Base-by-base conservation (phyloP, 2,797 vertebrate species). In the Malurus splendens region DNA sequence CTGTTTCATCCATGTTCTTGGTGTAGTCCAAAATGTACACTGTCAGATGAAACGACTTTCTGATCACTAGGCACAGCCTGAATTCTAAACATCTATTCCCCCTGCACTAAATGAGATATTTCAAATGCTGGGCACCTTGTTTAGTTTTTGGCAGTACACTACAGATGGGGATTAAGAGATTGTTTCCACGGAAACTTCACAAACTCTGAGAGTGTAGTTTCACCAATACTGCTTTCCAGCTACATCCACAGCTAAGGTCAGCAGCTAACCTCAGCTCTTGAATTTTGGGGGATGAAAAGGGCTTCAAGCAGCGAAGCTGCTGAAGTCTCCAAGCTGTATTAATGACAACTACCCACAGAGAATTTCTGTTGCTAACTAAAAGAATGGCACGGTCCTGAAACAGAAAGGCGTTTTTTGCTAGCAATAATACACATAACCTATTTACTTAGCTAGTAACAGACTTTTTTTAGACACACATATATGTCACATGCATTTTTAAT, bases 401-500 rank as follows among this genome's bases (percentile, higher is more conserved):
- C 47, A 89, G 56, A 76, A 72, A 66, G 16, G 14, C 12, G 2
- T 22, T 70, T 55, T 90, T 83, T 76, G 75, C 64, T 64, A 45
- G 22, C 11, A 68, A 55, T 86, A 76, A 50, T 8, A 65, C 30
- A 48, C 8, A 71, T 38, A 75, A 57, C n/a, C 18, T 72, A 85
- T 66, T 85, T 39, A 42, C 38, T 82, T 71, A 48, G 17, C 64
- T 57, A 51, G 23, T 27, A 70, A 44, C 18, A 67, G 55, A 65
- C 57, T 50, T 48, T 73, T 81, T 74, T 87, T 18, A 82, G 50
- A 64, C 14, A 66, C 3, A 11, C 4, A 41, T 67, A 42, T 44
- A 86, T 70, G 16, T 61, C 54, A 94, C 87, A 96, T 95, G 78
- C 94, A 96, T 96, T 94, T 94, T 98, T 97, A 96, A 97, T 96